phyloP scores from a whole-genome alignment of 2,888 invertebrate genomes.

The Parnassius glacialis region DNA sequence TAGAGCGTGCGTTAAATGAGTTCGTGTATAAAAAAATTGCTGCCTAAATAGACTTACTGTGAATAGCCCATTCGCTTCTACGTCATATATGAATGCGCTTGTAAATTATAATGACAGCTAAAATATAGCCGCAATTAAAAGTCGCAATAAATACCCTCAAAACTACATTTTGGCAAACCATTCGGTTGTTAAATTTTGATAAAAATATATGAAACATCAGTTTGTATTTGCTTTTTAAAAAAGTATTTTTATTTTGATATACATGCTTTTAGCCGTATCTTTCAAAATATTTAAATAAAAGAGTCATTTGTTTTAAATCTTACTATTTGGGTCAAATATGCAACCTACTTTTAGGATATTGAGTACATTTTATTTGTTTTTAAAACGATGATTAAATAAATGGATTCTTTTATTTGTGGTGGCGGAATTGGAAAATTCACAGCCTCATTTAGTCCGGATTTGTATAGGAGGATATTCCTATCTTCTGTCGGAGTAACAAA shows the following conservation, averaged over 20 bases:
- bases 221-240: neutral
- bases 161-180: constrained; percentile 22
- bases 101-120: constrained; percentile 15
- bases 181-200: constrained; percentile 23
- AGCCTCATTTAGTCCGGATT: too few species aligned
- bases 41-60: neutral
- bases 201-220: constrained; percentile 10
- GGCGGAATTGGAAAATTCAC: too few species aligned
- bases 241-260: neutral
- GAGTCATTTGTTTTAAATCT: neutral
- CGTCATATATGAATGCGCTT: constrained; percentile 12
- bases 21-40: too few species aligned
- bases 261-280: constrained; percentile 3
- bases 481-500: too few species aligned
- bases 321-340: too few species aligned
- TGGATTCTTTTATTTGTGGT: too few species aligned
- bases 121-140: constrained; percentile 22
- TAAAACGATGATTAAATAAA: too few species aligned
- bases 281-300: neutral
- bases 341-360: too few species aligned
- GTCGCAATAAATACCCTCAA: constrained; percentile 20
- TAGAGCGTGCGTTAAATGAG: too few species aligned
- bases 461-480: too few species aligned
- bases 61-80: constrained; percentile 3
- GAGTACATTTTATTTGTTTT: too few species aligned